phyloP scores from a whole-genome alignment of 2,888 invertebrate genomes.

The Mimachlamys varia region DNA sequence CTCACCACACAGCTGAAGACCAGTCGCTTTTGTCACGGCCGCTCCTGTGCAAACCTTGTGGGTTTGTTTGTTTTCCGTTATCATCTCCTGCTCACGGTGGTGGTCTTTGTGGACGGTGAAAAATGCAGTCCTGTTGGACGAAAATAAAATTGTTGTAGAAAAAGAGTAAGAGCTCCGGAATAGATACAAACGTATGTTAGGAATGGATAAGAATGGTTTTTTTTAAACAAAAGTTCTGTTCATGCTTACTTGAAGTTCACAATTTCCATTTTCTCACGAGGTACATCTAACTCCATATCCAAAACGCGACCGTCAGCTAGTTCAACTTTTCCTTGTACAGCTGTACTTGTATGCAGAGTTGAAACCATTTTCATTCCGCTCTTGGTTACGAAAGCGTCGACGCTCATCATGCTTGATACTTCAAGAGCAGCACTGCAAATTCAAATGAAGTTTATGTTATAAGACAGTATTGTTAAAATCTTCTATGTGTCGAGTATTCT shows the following conservation, averaged over 20 bases:
- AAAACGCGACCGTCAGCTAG: constrained; percentile 87
- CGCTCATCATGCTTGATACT: constrained; percentile 92
- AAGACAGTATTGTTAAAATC: too few species aligned
- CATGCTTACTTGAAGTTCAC: constrained; percentile 86
- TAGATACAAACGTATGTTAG: too few species aligned
- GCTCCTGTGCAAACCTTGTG: constrained; percentile 78
- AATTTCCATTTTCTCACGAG: constrained; percentile 92
- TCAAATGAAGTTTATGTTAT: too few species aligned
- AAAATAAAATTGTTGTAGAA: too few species aligned
- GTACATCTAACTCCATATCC: constrained; percentile 90
- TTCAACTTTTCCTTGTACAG: constrained; percentile 88
- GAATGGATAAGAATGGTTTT: too few species aligned
- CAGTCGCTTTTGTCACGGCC: constrained; percentile 87
- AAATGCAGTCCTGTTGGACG: constrained; percentile 73
- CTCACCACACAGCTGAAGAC: constrained; percentile 92
- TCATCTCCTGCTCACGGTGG: constrained; percentile 87
- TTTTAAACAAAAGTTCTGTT: too few species aligned
- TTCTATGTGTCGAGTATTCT: too few species aligned
- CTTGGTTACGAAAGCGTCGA: constrained; percentile 90
- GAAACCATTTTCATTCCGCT: constrained; percentile 93
- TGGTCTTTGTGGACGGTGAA: constrained; percentile 80
- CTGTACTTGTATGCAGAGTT: constrained; percentile 92
- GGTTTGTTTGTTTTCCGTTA: constrained; percentile 85
- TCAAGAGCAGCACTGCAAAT: constrained; percentile 89
- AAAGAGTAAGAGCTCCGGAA: background rate